Evolutionary conservation across 2,888 invertebrate species (phyloP), one percentile per base, ranked within the genome.

Genomic region (Melieria omissa): DNA sequence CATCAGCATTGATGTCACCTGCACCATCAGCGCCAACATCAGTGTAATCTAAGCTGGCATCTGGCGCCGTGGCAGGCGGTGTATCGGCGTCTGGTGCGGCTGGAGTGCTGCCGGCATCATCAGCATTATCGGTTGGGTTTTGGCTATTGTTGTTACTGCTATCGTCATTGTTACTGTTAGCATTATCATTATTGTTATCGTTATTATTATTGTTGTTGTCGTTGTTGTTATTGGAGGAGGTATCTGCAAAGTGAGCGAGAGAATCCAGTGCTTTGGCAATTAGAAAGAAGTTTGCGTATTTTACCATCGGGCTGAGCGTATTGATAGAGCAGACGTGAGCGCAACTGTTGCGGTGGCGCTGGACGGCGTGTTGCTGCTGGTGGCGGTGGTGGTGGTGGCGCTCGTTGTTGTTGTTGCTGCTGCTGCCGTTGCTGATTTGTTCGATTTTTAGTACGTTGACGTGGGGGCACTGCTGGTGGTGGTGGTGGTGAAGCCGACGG

Each of bases 201-300:
- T 29, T 29, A 29, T 29, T 29, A 29, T 29, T 29, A 29, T 29
- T 29, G 29, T 29, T 29, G 29, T 29, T 29, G 16, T 70, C 46
- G 45, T 70, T 57, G 45, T 54, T 63, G 57, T 72, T 75, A 77
- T 77, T 80, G 82, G 77, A 83, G 79, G 74, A 84, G 78, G 74
- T 82, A 84, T 82, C 85, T 84, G 82, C 84, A 84, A 84, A 84
- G 83, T 80, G 85, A 84, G 77, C 80, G 85, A 78, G 85, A 82
- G 80, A 82, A 84, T 79, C 84, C 84, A 80, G 83, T 84, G 80
- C 81, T 82, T 75, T 81, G 85, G 76, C 84, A 84, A 80, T 81
- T 85, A 84, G 80, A 80, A 79, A 85, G 77, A 77, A 84, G 84
- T 76, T 80, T 79, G 52, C 80, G 78, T 80, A 84, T 81, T 80